These are phyloP conservation scores for Drosophila santomea DNA, from an alignment of 1,140 invertebrate genomes.

Conservation along the genomic window DNA sequence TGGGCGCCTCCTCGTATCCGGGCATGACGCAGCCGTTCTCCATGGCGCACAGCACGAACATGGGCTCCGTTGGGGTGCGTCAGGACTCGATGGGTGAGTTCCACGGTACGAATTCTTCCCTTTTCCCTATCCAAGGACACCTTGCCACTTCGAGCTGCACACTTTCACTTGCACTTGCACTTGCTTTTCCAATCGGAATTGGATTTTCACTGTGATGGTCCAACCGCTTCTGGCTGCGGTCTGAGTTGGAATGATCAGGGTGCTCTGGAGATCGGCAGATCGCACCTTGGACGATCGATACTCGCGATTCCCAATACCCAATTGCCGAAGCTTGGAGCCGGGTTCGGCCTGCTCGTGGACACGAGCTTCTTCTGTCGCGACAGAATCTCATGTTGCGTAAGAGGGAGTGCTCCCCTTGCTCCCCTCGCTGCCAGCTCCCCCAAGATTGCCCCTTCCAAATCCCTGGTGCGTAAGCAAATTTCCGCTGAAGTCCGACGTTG, in stretches of 20 bases:
- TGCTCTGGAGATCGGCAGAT: background rate
- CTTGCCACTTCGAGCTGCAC: background rate
- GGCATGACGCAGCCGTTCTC: conserved; percentile 97
- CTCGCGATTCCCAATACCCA: background rate
- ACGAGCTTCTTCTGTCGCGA: background rate
- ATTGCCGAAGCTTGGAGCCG: background rate
- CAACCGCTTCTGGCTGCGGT: background rate
- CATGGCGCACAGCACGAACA: conserved; percentile 95
- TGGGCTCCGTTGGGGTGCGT: conserved; percentile 94
- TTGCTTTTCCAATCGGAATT: background rate
- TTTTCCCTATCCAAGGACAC: background rate
- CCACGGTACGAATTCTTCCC: background rate
- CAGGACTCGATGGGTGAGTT: conserved; percentile 95
- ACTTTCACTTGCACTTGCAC: conserved; percentile 3
- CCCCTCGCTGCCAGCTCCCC: background rate
- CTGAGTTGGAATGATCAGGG: background rate
- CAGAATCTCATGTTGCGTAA: background rate
- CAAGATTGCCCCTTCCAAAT: background rate
- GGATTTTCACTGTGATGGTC: background rate
- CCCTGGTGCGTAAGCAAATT: conserved; percentile 25
- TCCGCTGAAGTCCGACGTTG: conserved; percentile 24
- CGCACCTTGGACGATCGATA: background rate
- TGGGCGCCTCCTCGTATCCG: conserved; percentile 95
- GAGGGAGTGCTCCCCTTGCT: background rate
- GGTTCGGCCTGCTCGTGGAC: background rate